A percentile compares a stretch with the other conserved stretches of the same genome.
Evolutionary conservation across 30 jellyfish, hydroid and myxozoan species (phyloP).

Genomic region (Cassiopea xamachana): DNA sequence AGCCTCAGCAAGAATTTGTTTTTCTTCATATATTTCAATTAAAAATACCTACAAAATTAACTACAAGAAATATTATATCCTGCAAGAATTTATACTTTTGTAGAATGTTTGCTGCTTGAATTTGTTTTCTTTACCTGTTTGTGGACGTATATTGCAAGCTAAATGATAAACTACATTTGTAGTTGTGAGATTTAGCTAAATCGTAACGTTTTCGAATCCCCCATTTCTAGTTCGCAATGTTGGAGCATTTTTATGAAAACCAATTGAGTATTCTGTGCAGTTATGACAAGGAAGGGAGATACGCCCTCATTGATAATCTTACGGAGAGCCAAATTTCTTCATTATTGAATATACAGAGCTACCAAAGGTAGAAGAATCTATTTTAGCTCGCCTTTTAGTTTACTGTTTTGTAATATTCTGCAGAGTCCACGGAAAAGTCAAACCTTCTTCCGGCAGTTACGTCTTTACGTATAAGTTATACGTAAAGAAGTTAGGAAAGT

Average conservation of each 20-base stretch:
- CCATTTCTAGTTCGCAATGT: conserved; percentile 76
- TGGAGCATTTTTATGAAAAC: conserved; percentile 91
- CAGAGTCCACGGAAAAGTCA: background rate
- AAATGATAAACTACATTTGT: background rate
- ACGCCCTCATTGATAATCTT: conserved; percentile 6
- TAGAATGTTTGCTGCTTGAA: too few species aligned
- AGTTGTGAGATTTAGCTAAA: background rate
- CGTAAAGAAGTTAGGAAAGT: too few species aligned
- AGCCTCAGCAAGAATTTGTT: too few species aligned
- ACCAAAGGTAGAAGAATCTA: conserved; percentile 39
- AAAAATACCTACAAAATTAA: too few species aligned
- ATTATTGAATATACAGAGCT: conserved; percentile 39
- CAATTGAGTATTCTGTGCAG: conserved; percentile 77
- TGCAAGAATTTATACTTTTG: too few species aligned
- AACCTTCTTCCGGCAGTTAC: too few species aligned
- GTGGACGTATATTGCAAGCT: too few species aligned
- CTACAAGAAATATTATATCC: too few species aligned
- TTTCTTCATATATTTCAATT: too few species aligned
- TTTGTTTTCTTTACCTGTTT: too few species aligned
- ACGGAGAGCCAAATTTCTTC: conserved; percentile 19
- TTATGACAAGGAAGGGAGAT: background rate
- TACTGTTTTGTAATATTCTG: background rate
- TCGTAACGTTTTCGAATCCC: background rate
- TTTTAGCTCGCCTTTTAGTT: background rate
- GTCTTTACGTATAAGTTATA: too few species aligned